Percentiles rank a stretch among this genome's conserved stretches.
These are phyloP conservation scores for Bubalus kerabau DNA, from an alignment of 2,113 vertebrate species.

Conservation along the genomic window DNA sequence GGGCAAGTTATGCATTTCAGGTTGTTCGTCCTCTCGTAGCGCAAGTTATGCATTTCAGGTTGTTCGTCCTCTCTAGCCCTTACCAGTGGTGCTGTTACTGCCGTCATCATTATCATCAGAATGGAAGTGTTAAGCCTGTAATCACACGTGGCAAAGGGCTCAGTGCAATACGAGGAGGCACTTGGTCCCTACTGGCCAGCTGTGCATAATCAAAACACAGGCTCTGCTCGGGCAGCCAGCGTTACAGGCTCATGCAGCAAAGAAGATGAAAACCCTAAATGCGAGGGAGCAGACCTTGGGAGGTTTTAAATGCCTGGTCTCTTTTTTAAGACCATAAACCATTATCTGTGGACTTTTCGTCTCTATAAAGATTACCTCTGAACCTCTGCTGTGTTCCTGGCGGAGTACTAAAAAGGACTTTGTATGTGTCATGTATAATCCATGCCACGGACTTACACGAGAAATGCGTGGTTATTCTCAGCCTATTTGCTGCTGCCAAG, in stretches of 20 bases:
- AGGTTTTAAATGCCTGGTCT: neutral
- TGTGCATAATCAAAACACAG: neutral
- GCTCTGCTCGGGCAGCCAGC: neutral
- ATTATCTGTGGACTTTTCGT: neutral
- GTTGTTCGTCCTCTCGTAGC: conserved; percentile 22
- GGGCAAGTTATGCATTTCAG: conserved; percentile 36
- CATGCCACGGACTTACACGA: neutral
- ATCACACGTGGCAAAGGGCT: conserved; percentile 14
- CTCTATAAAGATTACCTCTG: neutral
- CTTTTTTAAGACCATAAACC: neutral
- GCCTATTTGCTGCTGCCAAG: neutral
- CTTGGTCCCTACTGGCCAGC: conserved; percentile 27
- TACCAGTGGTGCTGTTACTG: neutral
- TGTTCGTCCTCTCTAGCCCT: conserved; percentile 37
- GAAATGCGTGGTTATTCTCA: neutral
- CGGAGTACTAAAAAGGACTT: neutral
- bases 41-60: conserved; percentile 40
- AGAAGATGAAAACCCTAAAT: neutral
- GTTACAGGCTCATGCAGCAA: neutral
- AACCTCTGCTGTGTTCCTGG: neutral
- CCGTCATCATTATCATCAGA: conserved; percentile 57
- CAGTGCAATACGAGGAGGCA: conserved; percentile 7
- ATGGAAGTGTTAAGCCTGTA: conserved; percentile 35
- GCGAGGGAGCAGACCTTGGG: neutral
- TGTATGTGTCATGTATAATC: neutral